Evolutionary conservation across 2,888 invertebrate genomes (phyloP).

Genomic region (Lycocerus yunnanus): DNA sequence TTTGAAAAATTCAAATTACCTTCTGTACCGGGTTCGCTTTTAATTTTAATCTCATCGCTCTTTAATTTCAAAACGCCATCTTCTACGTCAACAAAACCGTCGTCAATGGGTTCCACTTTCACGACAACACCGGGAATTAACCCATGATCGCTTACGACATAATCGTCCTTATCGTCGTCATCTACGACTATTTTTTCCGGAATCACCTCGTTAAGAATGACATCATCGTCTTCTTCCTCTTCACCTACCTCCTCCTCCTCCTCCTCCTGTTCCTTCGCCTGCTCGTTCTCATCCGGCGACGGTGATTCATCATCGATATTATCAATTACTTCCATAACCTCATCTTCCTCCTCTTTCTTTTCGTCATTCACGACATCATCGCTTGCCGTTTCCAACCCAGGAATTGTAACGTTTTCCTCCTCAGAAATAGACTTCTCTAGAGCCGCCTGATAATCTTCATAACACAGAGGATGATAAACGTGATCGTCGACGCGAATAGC

Average conservation of each 20-base stretch:
- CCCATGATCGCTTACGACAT: slow-evolving; percentile 33
- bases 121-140: slow-evolving; percentile 37
- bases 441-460: slow-evolving; percentile 77
- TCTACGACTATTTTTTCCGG: slow-evolving; percentile 69
- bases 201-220: slow-evolving; percentile 69
- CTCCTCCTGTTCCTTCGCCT: slow-evolving; percentile 20
- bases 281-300: slow-evolving; percentile 11
- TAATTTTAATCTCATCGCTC: slow-evolving; percentile 64
- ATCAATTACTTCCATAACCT: slow-evolving; percentile 40
- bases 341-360: slow-evolving; percentile 56
- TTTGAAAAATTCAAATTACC: slow-evolving; percentile 50
- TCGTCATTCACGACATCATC: slow-evolving; percentile 55
- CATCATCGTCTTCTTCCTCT: slow-evolving; percentile 69
- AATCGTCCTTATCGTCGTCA: slow-evolving; percentile 60
- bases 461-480: slow-evolving; percentile 89
- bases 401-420: slow-evolving; percentile 55
- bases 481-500: slow-evolving; percentile 76
- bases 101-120: slow-evolving; percentile 67
- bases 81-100: slow-evolving; percentile 54
- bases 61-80: slow-evolving; percentile 61
- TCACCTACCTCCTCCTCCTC: slow-evolving; percentile 38
- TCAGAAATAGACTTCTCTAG: slow-evolving; percentile 41
- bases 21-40: slow-evolving; percentile 72
- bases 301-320: slow-evolving; percentile 36
- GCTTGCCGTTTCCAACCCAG: slow-evolving; percentile 57